Evolutionary conservation across 1,140 invertebrate genomes (phyloP), one percentile per base, ranked within the genome.

Genomic region (Gonatopus flavifemur): DNA sequence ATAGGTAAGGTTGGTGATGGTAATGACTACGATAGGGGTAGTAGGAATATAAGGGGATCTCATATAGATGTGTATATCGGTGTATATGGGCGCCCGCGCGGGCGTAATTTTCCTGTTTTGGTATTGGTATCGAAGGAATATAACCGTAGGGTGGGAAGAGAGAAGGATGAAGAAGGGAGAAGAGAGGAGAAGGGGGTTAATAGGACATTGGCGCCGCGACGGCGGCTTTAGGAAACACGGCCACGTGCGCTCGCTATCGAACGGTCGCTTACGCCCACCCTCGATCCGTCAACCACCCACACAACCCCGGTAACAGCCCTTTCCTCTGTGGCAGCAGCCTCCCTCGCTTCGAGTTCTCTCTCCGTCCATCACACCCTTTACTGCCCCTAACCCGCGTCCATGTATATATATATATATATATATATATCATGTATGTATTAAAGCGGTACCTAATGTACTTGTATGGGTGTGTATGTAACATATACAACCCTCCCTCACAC

Each of bases 161-260:
- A n/a, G n/a, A n/a, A n/a, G n/a, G n/a, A n/a, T n/a, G n/a, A n/a
- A 55, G 20, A 15, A 10, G 16, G 22, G 16, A 33, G 49, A 45
- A 37, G 45, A 25, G 20, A 12, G 22, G 31, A 55, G 57, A 43
- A 48, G 62, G 59, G 64, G 57, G 61, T 66, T 70, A 69, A 71
- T 72, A 61, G 67, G 59, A 74, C 68, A 58, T 68, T 70, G 74
- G 75, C 74, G 75, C 74, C 74, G 48, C 69, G 43, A 60, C 58
- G 74, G 75, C 75, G 68, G 72, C 66, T 65, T 37, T 39, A 52
- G 43, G 70, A 77, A 77, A 57, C 63, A 49, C 59, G 62, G 63
- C 75, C 74, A 78, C 76, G 73, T 76, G 74, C 73, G 64, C 62
- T 36, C 64, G 58, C 71, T 77, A 76, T 76, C 70, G 72, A 76